Conservation (phyloP, 2,888 invertebrate genomes). For the Periphyllus acericola region DNA sequence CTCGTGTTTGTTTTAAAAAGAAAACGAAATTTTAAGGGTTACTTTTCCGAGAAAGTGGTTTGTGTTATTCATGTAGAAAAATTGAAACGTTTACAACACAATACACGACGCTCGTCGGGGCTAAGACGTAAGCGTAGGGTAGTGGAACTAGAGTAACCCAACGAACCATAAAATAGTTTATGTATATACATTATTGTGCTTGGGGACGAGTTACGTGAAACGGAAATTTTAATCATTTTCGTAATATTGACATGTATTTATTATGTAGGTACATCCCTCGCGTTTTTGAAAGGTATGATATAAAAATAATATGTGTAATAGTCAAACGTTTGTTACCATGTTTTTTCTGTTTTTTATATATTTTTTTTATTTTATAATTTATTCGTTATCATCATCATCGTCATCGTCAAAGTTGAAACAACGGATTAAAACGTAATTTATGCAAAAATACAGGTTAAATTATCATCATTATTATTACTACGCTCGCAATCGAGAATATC, state of each 20-base stretch:
- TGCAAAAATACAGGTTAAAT: neutral
- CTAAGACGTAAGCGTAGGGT: neutral
- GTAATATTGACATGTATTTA: slow-evolving; percentile 14
- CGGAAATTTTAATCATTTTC: slow-evolving; percentile 39
- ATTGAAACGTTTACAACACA: slow-evolving; percentile 9
- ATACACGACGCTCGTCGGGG: neutral
- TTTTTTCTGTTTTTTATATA: neutral
- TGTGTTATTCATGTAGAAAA: slow-evolving; percentile 21
- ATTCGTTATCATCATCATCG: neutral
- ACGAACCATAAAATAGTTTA: neutral
- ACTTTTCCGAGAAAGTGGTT: slow-evolving; percentile 18
- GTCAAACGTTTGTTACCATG: neutral
- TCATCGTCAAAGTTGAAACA: neutral
- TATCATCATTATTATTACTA: slow-evolving; percentile 18
- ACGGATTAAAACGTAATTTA: slow-evolving; percentile 7
- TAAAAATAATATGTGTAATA: too few species aligned
- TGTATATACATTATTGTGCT: neutral
- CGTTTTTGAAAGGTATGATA: neutral
- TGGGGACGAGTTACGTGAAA: slow-evolving; percentile 7
- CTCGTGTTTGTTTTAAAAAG: slow-evolving; percentile 2
- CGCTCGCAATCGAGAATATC: slow-evolving; percentile 8
- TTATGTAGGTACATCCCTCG: neutral
- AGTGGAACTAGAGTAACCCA: neutral
- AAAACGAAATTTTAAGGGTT: slow-evolving; percentile 19
- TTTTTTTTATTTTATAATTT: neutral